These are phyloP conservation scores for Channa argus DNA, from an alignment of 2,113 vertebrate genomes.

Conservation along the genomic window DNA sequence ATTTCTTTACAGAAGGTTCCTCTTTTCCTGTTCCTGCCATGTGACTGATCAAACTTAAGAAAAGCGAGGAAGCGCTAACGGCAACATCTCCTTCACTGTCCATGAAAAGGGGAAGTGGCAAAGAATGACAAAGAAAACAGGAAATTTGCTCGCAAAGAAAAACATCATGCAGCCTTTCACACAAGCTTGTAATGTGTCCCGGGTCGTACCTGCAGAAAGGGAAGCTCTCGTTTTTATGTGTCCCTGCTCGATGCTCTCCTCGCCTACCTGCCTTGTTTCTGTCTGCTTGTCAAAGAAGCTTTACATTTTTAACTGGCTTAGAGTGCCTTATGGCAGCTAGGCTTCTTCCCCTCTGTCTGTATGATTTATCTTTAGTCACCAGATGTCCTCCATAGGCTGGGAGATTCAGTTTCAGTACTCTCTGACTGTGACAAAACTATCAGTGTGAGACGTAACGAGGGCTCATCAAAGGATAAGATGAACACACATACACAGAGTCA, in stretches of 20 bases:
- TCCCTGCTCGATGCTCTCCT: constrained; percentile 43
- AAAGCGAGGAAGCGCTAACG: constrained; percentile 55
- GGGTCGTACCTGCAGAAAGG: constrained; percentile 2
- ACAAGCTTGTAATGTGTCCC: constrained; percentile 32
- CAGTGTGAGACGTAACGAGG: constrained; percentile 14
- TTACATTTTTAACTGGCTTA: constrained; percentile 61
- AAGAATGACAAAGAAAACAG: constrained; percentile 82
- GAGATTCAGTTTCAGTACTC: constrained; percentile 26
- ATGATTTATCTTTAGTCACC: constrained; percentile 61
- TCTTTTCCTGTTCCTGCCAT: constrained; percentile 75
- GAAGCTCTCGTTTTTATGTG: constrained; percentile 19
- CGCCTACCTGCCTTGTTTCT: constrained; percentile 30
- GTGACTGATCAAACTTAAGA: constrained; percentile 64
- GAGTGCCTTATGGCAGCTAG: constrained; percentile 11
- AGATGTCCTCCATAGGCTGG: constrained; percentile 42
- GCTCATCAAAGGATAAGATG: constrained; percentile 13
- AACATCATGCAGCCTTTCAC: constrained; percentile 53
- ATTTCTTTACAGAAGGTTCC: constrained; percentile 64
- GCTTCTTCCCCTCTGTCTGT: constrained; percentile 12
- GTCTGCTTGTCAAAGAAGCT: constrained; percentile 46
- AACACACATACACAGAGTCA: background rate
- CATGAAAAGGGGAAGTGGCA: constrained; percentile 76
- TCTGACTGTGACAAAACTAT: constrained; percentile 51
- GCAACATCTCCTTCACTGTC: constrained; percentile 66
- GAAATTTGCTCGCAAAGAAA: constrained; percentile 71